Evolutionary conservation across 92 coral and sea anemone genomes (phyloP).

Genomic region (Metridium senile): DNA sequence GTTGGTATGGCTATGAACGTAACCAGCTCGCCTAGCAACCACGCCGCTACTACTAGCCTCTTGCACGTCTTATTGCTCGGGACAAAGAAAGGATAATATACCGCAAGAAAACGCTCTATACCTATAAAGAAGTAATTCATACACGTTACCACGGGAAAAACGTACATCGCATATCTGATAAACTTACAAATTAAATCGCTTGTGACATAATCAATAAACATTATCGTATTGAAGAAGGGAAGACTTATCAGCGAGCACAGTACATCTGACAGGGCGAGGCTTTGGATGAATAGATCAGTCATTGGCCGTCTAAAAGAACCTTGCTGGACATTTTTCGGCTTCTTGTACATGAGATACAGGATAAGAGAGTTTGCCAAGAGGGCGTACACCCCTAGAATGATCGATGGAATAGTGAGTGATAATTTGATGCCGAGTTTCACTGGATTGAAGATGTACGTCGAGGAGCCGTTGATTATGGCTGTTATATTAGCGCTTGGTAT

Average conservation of each 20-base stretch:
- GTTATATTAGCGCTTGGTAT: background rate
- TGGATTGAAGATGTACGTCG: background rate
- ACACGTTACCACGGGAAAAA: background rate
- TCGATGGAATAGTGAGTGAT: background rate
- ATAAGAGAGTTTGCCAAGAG: background rate
- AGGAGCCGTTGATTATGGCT: background rate
- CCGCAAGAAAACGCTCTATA: background rate
- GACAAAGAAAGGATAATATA: background rate
- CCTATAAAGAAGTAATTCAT: background rate
- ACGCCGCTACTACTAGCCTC: background rate
- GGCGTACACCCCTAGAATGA: background rate
- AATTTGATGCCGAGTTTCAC: background rate
- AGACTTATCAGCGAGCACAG: background rate
- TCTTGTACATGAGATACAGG: background rate
- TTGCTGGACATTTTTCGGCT: background rate
- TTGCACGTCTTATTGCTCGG: background rate
- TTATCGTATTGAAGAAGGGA: background rate
- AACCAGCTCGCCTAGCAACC: background rate
- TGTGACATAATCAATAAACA: background rate
- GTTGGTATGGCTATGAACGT: background rate
- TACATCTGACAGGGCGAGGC: conserved; percentile 5
- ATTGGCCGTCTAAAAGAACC: background rate
- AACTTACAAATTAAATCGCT: background rate
- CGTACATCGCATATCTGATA: background rate
- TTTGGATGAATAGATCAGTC: background rate